These are phyloP conservation scores for Enteromius paludinosus DNA, from an alignment of 2,797 vertebrate species.

Conservation along the genomic window DNA sequence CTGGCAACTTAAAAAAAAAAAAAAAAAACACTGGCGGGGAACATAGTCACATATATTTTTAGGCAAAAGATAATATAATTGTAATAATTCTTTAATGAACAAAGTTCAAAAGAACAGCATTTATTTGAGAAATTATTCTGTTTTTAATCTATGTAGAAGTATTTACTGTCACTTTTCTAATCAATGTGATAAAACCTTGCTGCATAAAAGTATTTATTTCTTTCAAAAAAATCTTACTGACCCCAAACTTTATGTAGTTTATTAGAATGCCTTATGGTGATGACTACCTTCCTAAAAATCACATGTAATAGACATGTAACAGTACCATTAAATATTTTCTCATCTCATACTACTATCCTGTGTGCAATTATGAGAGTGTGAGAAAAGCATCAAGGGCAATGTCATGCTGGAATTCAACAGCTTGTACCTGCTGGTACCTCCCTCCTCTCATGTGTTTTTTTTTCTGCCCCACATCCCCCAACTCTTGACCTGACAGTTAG, in stretches of 20 bases:
- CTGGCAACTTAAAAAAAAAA: too few relatives aligned
- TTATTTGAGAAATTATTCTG: background rate
- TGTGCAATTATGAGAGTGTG: slow-evolving; percentile 15
- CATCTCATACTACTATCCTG: slow-evolving; percentile 16
- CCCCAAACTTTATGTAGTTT: background rate
- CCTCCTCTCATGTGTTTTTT: background rate
- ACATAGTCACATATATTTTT: too few relatives aligned
- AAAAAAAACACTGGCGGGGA: too few relatives aligned
- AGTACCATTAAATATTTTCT: background rate
- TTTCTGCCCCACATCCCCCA: background rate
- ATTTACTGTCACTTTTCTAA: background rate
- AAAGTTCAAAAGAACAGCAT: background rate
- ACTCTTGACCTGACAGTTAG: slow-evolving; percentile 1
- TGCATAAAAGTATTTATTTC: background rate
- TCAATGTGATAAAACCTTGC: background rate
- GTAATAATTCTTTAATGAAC: background rate
- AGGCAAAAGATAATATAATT: too few relatives aligned
- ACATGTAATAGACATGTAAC: background rate
- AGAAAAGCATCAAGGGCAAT: slow-evolving; percentile 22
- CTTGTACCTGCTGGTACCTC: slow-evolving; percentile 59
- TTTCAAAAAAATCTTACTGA: background rate
- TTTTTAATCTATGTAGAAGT: background rate
- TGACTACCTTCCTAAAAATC: background rate
- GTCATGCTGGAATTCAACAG: slow-evolving; percentile 59
- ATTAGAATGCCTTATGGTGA: background rate